phyloP scores from a whole-genome alignment of 2,113 vertebrate genomes.

The Chrysemys picta region DNA sequence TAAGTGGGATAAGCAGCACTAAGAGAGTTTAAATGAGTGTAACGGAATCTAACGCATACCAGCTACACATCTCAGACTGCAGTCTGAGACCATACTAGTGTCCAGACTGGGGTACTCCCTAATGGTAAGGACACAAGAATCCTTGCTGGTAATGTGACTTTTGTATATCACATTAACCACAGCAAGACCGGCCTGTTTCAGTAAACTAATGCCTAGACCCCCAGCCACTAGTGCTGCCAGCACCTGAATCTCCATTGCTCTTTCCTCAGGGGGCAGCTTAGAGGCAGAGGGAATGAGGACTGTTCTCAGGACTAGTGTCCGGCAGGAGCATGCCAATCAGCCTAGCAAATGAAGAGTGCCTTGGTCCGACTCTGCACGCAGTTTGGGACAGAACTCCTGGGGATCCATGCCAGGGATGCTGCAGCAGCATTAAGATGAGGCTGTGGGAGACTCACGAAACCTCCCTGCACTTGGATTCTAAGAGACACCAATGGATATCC shows the following conservation, averaged over 20 bases:
- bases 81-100: not conserved
- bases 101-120: not conserved
- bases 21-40: not conserved
- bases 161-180: not conserved
- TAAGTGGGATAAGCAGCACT: too few species aligned
- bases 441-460: accelerated
- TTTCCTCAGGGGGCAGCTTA: accelerated
- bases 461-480: not conserved
- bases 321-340: not conserved
- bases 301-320: not conserved
- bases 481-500: not conserved
- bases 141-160: not conserved
- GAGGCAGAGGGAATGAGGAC: not conserved
- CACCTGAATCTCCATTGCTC: not conserved
- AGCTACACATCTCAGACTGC: not conserved
- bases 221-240: not conserved
- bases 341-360: not conserved
- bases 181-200: too few species aligned
- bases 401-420: not conserved
- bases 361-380: not conserved
- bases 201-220: not conserved
- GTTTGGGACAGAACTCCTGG: not conserved
- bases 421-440: not conserved
- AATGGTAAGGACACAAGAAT: not conserved
- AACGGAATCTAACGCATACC: not conserved